Conservation (phyloP, 2,888 invertebrate genomes). For the Hirudinaria manillensis region DNA sequence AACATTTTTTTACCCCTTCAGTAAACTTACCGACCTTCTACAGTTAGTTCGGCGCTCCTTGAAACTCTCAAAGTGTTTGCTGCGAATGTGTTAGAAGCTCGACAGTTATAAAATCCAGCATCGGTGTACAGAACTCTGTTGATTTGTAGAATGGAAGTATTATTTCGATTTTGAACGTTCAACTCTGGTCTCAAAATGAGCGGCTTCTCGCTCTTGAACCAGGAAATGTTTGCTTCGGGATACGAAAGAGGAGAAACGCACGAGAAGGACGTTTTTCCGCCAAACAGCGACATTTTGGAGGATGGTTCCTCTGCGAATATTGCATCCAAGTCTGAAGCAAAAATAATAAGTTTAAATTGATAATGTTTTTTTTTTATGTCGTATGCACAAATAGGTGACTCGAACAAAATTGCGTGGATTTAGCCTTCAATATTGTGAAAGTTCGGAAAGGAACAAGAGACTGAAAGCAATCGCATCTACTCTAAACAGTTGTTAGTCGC, state of each 20-base stretch:
- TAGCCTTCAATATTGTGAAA: too few relatives aligned
- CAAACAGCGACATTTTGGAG: conserved; percentile 42
- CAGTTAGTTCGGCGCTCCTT: conserved; percentile 41
- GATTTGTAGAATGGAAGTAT: conserved; percentile 44
- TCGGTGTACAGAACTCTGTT: conserved; percentile 44
- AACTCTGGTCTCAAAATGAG: conserved; percentile 39
- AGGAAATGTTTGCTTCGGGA: conserved; percentile 48
- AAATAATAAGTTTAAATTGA: neutral
- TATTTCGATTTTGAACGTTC: conserved; percentile 44
- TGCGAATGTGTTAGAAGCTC: conserved; percentile 44
- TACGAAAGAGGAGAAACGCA: conserved; percentile 50
- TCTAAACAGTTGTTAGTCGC: too few relatives aligned
- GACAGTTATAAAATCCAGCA: conserved; percentile 48
- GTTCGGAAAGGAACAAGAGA: too few relatives aligned
- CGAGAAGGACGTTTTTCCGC: conserved; percentile 44
- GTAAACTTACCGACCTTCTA: conserved; percentile 41
- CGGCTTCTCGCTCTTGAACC: conserved; percentile 48
- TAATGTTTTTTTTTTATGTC: too few relatives aligned
- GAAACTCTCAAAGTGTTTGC: conserved; percentile 45
- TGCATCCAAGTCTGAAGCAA: conserved; percentile 43
- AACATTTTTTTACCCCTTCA: neutral
- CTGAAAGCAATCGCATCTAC: too few relatives aligned
- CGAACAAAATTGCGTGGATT: too few relatives aligned
- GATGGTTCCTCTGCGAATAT: conserved; percentile 43
- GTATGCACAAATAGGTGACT: too few relatives aligned